phyloP scores from a whole-genome alignment of 2,888 invertebrate species.

The Drosophila demipolita region DNA sequence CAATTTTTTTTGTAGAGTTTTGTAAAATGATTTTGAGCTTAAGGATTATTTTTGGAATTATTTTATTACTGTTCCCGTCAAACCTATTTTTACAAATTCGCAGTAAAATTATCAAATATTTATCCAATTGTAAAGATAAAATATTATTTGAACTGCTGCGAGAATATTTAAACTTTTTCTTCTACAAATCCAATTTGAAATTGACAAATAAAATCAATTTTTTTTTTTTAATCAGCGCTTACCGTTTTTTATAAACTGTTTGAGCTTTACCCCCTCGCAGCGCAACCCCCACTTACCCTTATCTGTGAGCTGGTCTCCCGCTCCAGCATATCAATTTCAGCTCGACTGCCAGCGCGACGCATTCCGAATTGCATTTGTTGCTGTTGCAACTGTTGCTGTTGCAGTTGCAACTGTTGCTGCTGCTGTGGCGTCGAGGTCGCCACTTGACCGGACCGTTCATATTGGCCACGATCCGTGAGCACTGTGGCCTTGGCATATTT shows the following conservation, averaged over 20 bases:
- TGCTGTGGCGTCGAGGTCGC: conserved; percentile 74
- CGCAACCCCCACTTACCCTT: conserved; percentile 77
- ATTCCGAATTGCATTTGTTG: conserved; percentile 72
- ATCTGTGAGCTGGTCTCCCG: conserved; percentile 84
- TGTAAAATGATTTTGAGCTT: background rate
- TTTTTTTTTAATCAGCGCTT: background rate
- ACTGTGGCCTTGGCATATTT: conserved; percentile 84
- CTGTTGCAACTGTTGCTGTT: conserved; percentile 30
- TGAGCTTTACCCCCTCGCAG: background rate
- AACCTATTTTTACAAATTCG: background rate
- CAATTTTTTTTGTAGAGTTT: background rate
- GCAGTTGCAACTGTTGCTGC: conserved; percentile 37
- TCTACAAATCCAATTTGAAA: background rate
- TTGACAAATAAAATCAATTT: background rate
- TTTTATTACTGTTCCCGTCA: background rate
- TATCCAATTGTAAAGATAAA: too few relatives aligned
- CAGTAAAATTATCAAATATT: background rate
- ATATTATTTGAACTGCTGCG: too few relatives aligned
- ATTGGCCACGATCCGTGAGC: conserved; percentile 76
- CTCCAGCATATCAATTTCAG: conserved; percentile 84
- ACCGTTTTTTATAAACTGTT: background rate
- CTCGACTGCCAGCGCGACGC: conserved; percentile 83
- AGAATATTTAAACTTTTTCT: background rate
- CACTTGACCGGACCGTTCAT: conserved; percentile 40
- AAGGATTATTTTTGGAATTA: background rate